phyloP scores from a whole-genome alignment of 2,888 invertebrate genomes.

The Molorchus minor region DNA sequence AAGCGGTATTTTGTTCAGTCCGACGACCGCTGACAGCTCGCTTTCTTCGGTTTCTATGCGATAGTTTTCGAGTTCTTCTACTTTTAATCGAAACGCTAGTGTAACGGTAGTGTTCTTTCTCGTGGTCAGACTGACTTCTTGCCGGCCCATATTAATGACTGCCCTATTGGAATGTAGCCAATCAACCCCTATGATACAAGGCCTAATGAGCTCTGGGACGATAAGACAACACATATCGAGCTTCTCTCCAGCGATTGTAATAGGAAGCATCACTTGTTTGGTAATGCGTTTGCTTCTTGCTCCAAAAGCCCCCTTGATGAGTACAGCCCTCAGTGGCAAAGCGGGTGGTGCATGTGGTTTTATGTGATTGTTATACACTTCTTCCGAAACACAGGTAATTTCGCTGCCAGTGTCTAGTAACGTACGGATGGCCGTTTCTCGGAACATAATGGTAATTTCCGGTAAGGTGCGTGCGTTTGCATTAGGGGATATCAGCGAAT shows the following conservation, averaged over 20 bases:
- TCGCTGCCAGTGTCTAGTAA: constrained; percentile 25
- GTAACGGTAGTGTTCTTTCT: background rate
- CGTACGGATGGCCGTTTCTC: background rate
- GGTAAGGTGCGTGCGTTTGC: background rate
- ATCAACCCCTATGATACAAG: constrained; percentile 17
- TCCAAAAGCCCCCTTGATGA: constrained; percentile 20
- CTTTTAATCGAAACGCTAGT: background rate
- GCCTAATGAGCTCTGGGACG: constrained; percentile 4
- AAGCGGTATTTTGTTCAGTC: background rate
- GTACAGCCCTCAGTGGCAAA: constrained; percentile 12
- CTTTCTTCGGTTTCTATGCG: background rate
- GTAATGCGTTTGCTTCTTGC: constrained; percentile 14
- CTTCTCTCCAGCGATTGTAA: too few relatives aligned
- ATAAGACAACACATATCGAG: too few relatives aligned
- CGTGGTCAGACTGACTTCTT: background rate
- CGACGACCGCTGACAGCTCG: background rate
- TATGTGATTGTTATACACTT: background rate
- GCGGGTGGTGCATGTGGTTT: background rate
- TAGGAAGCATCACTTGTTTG: constrained; percentile 6
- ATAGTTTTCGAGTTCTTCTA: background rate
- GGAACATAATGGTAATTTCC: background rate
- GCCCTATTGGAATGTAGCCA: background rate
- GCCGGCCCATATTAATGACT: background rate
- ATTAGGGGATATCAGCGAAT: background rate
- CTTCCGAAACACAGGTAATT: constrained; percentile 21